phyloP scores from a whole-genome alignment of 2,113 vertebrate genomes.

The Calyptommatus sinebrachiatus region DNA sequence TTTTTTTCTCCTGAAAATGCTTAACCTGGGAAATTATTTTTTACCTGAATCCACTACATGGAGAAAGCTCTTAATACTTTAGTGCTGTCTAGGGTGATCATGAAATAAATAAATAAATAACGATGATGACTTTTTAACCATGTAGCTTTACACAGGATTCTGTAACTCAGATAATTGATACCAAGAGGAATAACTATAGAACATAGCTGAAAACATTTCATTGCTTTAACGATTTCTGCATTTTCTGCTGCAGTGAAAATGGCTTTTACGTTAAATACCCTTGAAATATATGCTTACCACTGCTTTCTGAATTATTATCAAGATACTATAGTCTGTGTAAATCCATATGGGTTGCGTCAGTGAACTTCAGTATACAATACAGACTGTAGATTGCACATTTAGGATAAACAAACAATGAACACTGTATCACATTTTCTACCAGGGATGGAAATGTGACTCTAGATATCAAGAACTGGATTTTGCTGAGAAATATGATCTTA shows the following conservation, averaged over 20 bases:
- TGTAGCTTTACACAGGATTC: neutral
- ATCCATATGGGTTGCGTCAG: neutral
- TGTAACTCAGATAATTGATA: slow-evolving; percentile 8
- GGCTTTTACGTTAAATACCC: neutral
- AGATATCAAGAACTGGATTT: too few species aligned
- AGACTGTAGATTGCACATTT: neutral
- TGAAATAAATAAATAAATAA: slow-evolving; percentile 8
- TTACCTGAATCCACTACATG: neutral
- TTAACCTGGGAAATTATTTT: neutral
- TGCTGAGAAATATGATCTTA: too few species aligned
- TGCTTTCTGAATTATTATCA: neutral
- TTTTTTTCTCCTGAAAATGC: neutral
- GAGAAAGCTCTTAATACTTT: neutral
- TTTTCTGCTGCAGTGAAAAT: neutral
- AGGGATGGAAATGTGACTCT: too few species aligned
- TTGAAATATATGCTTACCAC: neutral
- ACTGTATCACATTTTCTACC: neutral
- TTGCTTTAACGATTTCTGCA: slow-evolving; percentile 4
- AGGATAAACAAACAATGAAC: neutral
- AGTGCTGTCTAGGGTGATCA: neutral
- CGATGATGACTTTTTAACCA: neutral
- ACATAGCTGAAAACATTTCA: neutral
- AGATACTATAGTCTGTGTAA: neutral
- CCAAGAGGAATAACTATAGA: slow-evolving; percentile 6
- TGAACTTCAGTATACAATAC: neutral